Evolutionary conservation across 2,888 invertebrate genomes (phyloP), one percentile per base, ranked within the genome.

Genomic region (Drosophila paranaensis): DNA sequence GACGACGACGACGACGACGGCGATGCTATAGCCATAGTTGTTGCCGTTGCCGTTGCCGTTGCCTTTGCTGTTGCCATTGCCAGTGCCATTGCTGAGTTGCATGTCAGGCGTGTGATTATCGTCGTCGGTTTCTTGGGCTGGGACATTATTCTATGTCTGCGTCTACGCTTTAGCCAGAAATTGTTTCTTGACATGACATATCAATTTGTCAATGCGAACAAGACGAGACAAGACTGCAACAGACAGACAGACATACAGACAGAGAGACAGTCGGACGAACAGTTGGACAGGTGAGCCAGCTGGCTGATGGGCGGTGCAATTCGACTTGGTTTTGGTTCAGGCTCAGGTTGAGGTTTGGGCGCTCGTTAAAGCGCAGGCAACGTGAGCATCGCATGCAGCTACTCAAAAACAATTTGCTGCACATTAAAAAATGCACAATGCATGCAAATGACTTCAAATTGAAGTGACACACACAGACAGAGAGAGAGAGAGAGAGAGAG

Each of bases 111-210:
- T 86, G 86, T 88, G 86, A 86, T 86, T 86, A 86, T 80, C 88
- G 68, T 80, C 60, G 61, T 63, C 46, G 53, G 51, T 46, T 37
- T 42, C 51, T 63, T 66, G 48, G 48, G 42, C 30, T 58, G 53
- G 53, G 57, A 46, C 56, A 27, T 51, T 66, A 40, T 40, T 54
- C 51, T 35, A 53, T 62, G 83, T 78, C 79, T 86, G 70, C 64
- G 83, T 78, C 79, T 83, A 71, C 79, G 87, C 75, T 77, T 79
- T 60, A 56, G 79, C 70, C 82, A 74, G 74, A 92, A 92, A 92
- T 92, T 92, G 92, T 92, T 92, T 92, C 91, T 91, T 90, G 89
- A 91, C 92, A 92, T 92, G 92, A 91, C 89, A 92, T 90, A 89
- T 91, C 90, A 91, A 92, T 92, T 92, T 90, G 87, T 78, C 86